These are phyloP conservation scores for Jacana jacana DNA, from an alignment of 2,113 vertebrate genomes.

Conservation along the genomic window DNA sequence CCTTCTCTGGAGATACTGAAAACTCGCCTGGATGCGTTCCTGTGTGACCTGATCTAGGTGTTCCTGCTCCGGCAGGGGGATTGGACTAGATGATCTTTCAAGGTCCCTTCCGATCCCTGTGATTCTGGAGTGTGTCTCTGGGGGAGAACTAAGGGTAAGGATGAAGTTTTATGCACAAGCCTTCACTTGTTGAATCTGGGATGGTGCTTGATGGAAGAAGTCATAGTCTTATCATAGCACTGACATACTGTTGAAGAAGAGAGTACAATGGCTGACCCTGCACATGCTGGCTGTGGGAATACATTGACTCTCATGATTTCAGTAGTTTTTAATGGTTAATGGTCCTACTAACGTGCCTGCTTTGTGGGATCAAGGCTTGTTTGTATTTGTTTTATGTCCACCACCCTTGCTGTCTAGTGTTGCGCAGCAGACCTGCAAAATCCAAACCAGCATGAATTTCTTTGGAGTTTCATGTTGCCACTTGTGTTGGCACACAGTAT, in stretches of 20 bases:
- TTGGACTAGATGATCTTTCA: too few relatives aligned
- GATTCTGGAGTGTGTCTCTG: not conserved
- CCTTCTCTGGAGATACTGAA: too few relatives aligned
- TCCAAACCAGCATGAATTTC: not conserved
- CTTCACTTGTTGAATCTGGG: not conserved
- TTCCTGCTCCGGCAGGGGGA: too few relatives aligned
- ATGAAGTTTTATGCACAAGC: not conserved
- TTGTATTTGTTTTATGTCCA: not conserved
- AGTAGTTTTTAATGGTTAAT: not conserved
- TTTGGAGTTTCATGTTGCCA: not conserved
- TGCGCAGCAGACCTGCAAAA: not conserved
- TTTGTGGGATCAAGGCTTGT: not conserved
- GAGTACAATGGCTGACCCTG: not conserved
- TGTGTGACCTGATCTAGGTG: too few relatives aligned
- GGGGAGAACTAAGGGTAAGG: not conserved
- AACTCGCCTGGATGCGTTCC: too few relatives aligned
- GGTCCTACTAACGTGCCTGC: not conserved
- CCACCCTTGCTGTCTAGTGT: not conserved
- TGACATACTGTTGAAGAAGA: not conserved
- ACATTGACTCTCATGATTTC: not conserved
- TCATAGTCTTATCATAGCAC: fast-evolving
- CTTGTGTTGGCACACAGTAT: not conserved
- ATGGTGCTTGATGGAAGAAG: not conserved
- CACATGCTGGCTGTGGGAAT: not conserved
- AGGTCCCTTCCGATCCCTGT: too few relatives aligned